phyloP scores from a whole-genome alignment of 2,797 vertebrate genomes.

The Gymnothorax reevesii region DNA sequence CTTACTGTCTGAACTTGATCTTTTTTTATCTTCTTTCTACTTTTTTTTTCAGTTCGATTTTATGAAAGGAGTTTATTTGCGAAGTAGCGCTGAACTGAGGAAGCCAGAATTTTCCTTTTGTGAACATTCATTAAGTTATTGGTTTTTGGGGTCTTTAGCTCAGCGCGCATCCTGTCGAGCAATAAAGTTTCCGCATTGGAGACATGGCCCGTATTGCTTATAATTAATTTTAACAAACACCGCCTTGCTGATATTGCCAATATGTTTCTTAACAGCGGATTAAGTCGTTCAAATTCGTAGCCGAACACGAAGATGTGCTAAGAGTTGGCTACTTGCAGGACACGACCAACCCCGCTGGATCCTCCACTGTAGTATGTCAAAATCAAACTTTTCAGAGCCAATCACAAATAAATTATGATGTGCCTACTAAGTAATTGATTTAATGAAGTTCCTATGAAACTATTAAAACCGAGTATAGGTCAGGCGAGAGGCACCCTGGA shows the following conservation, averaged over 20 bases:
- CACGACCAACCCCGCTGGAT: slow-evolving; percentile 69
- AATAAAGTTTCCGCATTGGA: neutral
- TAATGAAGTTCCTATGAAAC: slow-evolving; percentile 92
- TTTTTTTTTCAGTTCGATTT: neutral
- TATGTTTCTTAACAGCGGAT: slow-evolving; percentile 54
- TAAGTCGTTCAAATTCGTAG: slow-evolving; percentile 66
- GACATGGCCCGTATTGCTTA: neutral
- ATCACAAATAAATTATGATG: slow-evolving; percentile 83
- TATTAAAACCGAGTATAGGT: slow-evolving; percentile 85
- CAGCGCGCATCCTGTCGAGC: slow-evolving; percentile 27
- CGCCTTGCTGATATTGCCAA: neutral
- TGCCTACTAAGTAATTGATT: slow-evolving; percentile 88
- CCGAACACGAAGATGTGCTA: slow-evolving; percentile 69
- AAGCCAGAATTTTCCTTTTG: neutral
- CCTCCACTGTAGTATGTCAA: slow-evolving; percentile 51
- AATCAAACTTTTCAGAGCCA: slow-evolving; percentile 71
- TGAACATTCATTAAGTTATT: neutral
- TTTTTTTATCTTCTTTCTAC: neutral
- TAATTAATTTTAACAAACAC: slow-evolving; percentile 20
- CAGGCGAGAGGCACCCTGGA: slow-evolving; percentile 79
- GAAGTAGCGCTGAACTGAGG: neutral
- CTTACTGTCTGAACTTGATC: neutral
- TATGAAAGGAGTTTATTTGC: neutral
- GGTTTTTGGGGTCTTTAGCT: neutral
- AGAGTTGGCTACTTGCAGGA: slow-evolving; percentile 63